phyloP scores from a whole-genome alignment of 1,140 invertebrate species.

The Propsilocerus akamusi region DNA sequence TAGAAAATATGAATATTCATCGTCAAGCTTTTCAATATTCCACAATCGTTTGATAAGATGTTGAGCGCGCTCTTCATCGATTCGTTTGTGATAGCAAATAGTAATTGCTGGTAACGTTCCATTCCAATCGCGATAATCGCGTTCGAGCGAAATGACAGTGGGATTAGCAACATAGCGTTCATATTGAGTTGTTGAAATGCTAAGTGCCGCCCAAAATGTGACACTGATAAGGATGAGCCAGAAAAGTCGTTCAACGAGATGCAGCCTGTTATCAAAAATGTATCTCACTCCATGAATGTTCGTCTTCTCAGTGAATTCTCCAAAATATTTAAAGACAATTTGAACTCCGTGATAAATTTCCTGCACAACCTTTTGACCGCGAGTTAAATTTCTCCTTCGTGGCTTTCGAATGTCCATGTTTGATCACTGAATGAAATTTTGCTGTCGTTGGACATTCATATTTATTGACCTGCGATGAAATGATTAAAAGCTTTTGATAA shows the following conservation, averaged over 20 bases:
- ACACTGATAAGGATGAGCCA: background rate
- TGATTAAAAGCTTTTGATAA: no score
- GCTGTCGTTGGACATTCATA: no score
- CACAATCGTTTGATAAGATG: conserved; percentile 17
- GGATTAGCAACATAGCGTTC: conserved; percentile 29
- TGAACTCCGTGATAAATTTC: no score
- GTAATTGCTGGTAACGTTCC: conserved; percentile 39
- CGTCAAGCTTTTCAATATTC: conserved; percentile 19
- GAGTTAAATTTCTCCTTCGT: no score
- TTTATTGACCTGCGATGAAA: no score
- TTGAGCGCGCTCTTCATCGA: conserved; percentile 20
- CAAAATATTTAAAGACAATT: no score
- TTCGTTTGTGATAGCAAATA: conserved; percentile 28
- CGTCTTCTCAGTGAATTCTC: background rate
- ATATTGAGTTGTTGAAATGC: conserved; percentile 10
- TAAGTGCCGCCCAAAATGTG: background rate
- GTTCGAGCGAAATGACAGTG: conserved; percentile 43
- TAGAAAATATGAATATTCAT: conserved; percentile 22
- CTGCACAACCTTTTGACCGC: no score
- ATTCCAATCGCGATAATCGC: conserved; percentile 44
- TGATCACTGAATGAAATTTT: no score
- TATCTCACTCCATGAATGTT: background rate
- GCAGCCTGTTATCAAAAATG: background rate
- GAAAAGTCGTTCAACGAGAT: background rate
- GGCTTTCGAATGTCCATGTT: no score